Base-by-base conservation (phyloP, 2,797 vertebrate species). In the Florisuga fusca region DNA sequence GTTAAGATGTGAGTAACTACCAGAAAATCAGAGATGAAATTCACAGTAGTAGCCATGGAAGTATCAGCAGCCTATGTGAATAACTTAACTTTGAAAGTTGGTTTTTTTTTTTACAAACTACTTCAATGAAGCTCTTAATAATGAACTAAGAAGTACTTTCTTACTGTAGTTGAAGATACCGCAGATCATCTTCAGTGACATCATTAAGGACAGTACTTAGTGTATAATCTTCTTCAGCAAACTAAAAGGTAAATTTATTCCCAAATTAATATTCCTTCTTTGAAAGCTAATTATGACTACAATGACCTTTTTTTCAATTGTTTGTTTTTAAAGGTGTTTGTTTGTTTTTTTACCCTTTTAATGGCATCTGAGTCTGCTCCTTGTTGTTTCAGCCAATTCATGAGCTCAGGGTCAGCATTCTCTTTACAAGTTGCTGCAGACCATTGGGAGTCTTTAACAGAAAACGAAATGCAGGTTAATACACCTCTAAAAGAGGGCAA, bases 151-250 rank as follows among this genome's bases (percentile, higher is more conserved):
- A 55, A 51, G 17, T 43, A 25, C 59, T 66, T 88, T 50, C 97
- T 96, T 98, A 99, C 99, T 99, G 95, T 80, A 99, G 97, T 68
- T 96, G 97, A n/a, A 99, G 98, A 81, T 95, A 97, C 84, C 97
- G 97, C 79, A 99, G 94, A 94, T 99, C 99, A 29, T 99, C 99
- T 96, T 98, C 99, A 89, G 98, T 98, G 87, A 99, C 91, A 31
- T 99, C 98, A 12, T 98, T 98, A 58, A 99, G 98, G 89, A 99
- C 68, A 95, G 99, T 97, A 20, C 92, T 94, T 88, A 99, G 98
- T 2, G 98, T 98, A 81, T 99, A 99, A 80, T 99, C 98, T 90
- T 99, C 98, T 91, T 98, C 96, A 93, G 98, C 97, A 97, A 99
- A 99, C 99, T 99, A 86, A 34, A 97, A 98, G 29, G 53, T 46